Evolutionary conservation across 2,113 vertebrate species (phyloP).

Genomic region (Thunnus thynnus): DNA sequence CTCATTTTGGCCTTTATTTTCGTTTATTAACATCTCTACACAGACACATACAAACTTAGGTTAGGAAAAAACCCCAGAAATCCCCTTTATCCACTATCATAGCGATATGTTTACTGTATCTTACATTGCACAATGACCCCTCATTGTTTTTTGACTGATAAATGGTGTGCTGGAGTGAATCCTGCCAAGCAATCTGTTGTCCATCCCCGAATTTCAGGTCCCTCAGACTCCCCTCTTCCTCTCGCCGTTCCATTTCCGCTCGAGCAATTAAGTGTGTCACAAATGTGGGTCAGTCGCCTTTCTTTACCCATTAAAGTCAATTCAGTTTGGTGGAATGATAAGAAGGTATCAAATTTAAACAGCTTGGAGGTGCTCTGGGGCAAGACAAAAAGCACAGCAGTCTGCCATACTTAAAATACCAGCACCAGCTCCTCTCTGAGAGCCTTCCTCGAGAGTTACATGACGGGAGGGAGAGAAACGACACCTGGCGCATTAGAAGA

Average conservation of each 20-base stretch:
- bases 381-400: slow-evolving; percentile 37
- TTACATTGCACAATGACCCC: background rate
- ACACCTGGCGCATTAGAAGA: slow-evolving; percentile 40
- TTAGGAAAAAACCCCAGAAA: background rate
- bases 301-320: slow-evolving; percentile 59
- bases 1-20: slow-evolving; percentile 20
- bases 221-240: slow-evolving; percentile 16
- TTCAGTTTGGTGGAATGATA: slow-evolving; percentile 71
- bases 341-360: slow-evolving; percentile 75
- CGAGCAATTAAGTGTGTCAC: slow-evolving; percentile 75
- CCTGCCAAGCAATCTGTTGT: slow-evolving; percentile 26
- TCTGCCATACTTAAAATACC: slow-evolving; percentile 64
- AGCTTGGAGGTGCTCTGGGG: slow-evolving; percentile 62
- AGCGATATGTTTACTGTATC: background rate
- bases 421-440: slow-evolving; percentile 46
- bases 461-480: slow-evolving; percentile 42
- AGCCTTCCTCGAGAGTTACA: slow-evolving; percentile 56
- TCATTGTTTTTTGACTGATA: background rate
- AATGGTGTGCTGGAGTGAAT: background rate
- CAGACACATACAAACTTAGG: background rate
- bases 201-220: slow-evolving; percentile 18
- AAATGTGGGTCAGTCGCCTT: slow-evolving; percentile 77
- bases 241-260: slow-evolving; percentile 58
- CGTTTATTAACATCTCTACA: slow-evolving; percentile 16
- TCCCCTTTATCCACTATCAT: background rate